Base-by-base conservation (phyloP, 1,140 invertebrate genomes). In the Lasioglossum baleicum region DNA sequence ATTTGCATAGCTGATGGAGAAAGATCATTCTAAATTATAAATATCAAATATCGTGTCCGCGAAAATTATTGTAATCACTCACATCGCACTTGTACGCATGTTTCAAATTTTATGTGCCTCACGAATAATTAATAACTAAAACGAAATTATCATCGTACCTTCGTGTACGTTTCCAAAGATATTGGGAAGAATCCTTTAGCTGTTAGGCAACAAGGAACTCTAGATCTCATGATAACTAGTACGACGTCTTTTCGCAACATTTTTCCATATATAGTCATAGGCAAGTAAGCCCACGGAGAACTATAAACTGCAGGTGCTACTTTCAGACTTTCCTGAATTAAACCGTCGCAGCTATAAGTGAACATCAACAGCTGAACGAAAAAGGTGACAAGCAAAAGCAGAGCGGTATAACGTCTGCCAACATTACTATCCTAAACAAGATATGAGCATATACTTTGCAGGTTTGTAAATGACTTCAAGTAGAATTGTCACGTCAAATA, bases 131-230 rank as follows among this genome's bases (percentile, higher is more conserved):
- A 26, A 26, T 26, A 26, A 26, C 1, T n/a, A n/a, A n/a, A n/a
- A 26, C 26, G 26, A 26, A 26, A 26, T 26, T 26, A 26, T 26
- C 26, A 26, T 26, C 44, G 15, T 83, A 83, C 85, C 22, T 60
- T 26, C 0, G 65, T 87, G 35, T 63, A 75, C 31, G 84, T 86
- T 40, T 81, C 79, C 63, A 88, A 75, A 0, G 86, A 87, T 13
- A 87, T 67, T 7, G 85, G 80, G 53, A 83, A 87, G 35, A 83
- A 85, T 10, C 83, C 83, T n/a, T 83, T 79, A 11, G 85, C 87
- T 11, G 58, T 61, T 4, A 61, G 4, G n/a, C 58, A 61, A 11
- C 58, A 61, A 7, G 83, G 61, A 11, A 20, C 58, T 20, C 6
- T 35, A 0, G 86, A 53, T 61, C 81, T 68, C 3, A 66, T 31